A percentile compares a stretch with the other conserved stretches of the same genome.
These are phyloP conservation scores for Rapana venosa DNA, from an alignment of 2,888 invertebrate species.

Conservation along the genomic window DNA sequence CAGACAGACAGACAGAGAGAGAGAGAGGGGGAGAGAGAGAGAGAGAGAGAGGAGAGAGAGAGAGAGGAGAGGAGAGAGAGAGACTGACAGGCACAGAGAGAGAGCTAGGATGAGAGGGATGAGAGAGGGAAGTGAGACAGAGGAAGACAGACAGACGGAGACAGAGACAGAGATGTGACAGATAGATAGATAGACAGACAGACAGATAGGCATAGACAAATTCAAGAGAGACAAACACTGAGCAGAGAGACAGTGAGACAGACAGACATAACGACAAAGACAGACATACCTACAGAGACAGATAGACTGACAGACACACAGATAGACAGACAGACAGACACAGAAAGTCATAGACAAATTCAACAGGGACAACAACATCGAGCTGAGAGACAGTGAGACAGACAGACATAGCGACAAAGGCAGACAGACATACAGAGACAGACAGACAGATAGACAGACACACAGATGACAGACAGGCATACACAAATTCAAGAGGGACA, in stretches of 20 bases:
- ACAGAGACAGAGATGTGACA: not conserved
- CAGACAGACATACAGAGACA: too few relatives aligned
- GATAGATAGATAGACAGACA: not conserved
- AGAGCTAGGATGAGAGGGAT: not conserved
- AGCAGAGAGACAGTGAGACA: not conserved
- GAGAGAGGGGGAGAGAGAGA: not conserved
- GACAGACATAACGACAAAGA: not conserved
- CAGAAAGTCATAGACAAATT: too few relatives aligned
- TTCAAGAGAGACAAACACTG: not conserved
- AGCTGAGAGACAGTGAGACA: too few relatives aligned
- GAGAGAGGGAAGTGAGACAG: not conserved
- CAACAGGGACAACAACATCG: too few relatives aligned
- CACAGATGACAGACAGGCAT: too few relatives aligned
- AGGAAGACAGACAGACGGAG: not conserved
- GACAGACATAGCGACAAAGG: too few relatives aligned
- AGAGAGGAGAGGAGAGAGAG: not conserved
- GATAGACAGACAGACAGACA: too few relatives aligned
- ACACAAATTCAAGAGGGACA: too few relatives aligned
- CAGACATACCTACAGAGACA: not conserved
- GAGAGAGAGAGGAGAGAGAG: not conserved
- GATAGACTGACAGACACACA: not conserved
- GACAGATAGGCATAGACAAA: not conserved
- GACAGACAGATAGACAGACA: too few relatives aligned
- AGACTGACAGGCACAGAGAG: not conserved
- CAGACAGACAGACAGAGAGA: too few relatives aligned